Evolutionary conservation across 2,113 vertebrate species (phyloP), one percentile per base, ranked within the genome.

Genomic region (Mungos mungo): DNA sequence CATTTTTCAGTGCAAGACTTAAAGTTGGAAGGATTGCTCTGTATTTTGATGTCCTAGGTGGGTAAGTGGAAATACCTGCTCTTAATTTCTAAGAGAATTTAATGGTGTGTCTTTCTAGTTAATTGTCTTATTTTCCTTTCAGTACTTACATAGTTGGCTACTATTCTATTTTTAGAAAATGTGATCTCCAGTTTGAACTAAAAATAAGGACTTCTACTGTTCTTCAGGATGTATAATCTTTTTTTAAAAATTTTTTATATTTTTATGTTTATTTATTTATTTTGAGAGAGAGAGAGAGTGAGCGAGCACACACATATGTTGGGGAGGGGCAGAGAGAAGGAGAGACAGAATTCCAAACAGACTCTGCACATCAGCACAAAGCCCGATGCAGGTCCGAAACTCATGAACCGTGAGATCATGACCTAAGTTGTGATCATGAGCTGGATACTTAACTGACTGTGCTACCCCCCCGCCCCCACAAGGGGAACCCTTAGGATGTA

Each of bases 1-100:
- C 66, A 11, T 92, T 93, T 14, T 96, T 82, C 23, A 92, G 77
- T 77, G 63, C 80, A 93, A 77, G 9, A 72, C 38, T 93, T 90
- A 81, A 85, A 85, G 9, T 50, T 80, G 29, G 76, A 86, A n/a
- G 45, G 38, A 84, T 29, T 71, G 50, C 3, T 89, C 52, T 50
- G 52, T 63, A 71, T 96, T 76, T 91, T 83, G 31, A 71, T 60
- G 14, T 85, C 6, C 27, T 82, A 50, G 14, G 13, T 23, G 80
- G 65, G 33, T 66, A 85, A 96, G 79, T 66, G 74, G 38, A 88
- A 96, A 85, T 10, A 33, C 3, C 5, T 90, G 18, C n/a, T 90
- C 23, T 91, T 77, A 91, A 52, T 85, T 50, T 88, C 27, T 69
- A 79, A 71, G 72, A 31, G 5, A 65, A 71, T 90, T 77, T 72